phyloP scores from a whole-genome alignment of 2,888 invertebrate species.

The Lasioglossum oenotherae region DNA sequence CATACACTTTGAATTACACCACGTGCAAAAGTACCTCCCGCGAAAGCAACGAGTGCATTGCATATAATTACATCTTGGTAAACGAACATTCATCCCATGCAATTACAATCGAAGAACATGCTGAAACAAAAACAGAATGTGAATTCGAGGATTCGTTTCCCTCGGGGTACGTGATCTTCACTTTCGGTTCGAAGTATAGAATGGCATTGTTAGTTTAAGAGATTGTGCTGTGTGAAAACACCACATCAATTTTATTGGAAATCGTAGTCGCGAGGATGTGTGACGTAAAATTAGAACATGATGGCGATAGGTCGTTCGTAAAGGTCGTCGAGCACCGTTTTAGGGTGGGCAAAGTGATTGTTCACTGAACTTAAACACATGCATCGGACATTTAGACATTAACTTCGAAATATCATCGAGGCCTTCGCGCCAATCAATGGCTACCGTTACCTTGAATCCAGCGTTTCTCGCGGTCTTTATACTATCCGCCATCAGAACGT shows the following conservation, averaged over 20 bases:
- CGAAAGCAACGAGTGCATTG: conserved; percentile 57
- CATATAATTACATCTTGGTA: conserved; percentile 65
- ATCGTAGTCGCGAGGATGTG: conserved; percentile 8
- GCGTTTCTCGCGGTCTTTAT: conserved; percentile 88
- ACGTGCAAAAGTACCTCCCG: conserved; percentile 58
- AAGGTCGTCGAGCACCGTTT: conserved; percentile 16
- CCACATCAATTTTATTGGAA: neutral
- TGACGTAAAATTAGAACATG: conserved; percentile 33
- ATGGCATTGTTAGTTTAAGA: neutral
- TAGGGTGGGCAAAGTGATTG: neutral
- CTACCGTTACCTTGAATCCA: conserved; percentile 88
- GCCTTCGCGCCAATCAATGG: neutral
- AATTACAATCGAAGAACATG: conserved; percentile 77
- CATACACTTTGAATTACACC: conserved; percentile 42
- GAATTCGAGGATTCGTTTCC: neutral
- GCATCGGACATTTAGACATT: conserved; percentile 40
- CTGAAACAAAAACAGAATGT: conserved; percentile 77
- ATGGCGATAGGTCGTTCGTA: neutral
- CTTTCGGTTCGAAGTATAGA: neutral
- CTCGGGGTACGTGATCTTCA: neutral
- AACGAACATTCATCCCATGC: conserved; percentile 78
- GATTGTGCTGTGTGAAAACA: neutral
- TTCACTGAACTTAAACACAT: conserved; percentile 40
- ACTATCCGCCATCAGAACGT: conserved; percentile 89
- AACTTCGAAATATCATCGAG: neutral